Base-by-base conservation (phyloP, 2,888 invertebrate species). In the Athalia cordata region DNA sequence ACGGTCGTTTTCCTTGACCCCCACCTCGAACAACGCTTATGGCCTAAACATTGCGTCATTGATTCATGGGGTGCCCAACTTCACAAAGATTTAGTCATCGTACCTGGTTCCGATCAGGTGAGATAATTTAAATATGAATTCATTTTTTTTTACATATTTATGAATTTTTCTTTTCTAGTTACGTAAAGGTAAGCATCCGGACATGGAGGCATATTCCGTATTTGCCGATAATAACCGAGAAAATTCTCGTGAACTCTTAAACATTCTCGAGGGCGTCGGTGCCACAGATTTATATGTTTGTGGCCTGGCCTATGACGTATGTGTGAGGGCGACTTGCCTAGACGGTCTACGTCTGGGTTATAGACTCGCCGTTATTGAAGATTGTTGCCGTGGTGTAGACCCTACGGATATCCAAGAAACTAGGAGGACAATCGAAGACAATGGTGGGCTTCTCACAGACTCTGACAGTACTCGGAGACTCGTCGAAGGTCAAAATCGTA, bases 21-120 rank as follows among this genome's bases (percentile, higher is more conserved):
- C 13, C 93, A 94, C 57, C 94, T 95, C 92, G 95, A 95, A 86
- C 98, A 99, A 90, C 94, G 95, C 47, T 92, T 99, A 77, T 99
- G 98, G 98, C 99, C 99, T 15, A 92, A 94, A 0, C 99, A 99
- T 91, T 99, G 98, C 90, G 96, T 99, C 6, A 96, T 97, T 90
- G 95, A 96, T 84, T 95, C 97, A 0, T 97, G 97, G 97, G 99
- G 99, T 4, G 95, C 98, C 0, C 95, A 98, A 88, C 92, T 98
- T 57, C 97, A 98, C 88, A 94, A 95, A 86, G 95, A 97, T 86
- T 92, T 99, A 0, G 96, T 95, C 92, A 95, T 96, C 79, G 92
- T 93, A 70, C 95, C 95, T n/a, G 92, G 93, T 81, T 94, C 95
- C 1, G 92, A 95, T 77, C 95, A 95, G 83, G 88, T 88, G 84